Base-by-base conservation (phyloP, 1,140 invertebrate species). In the Harpegnathos saltator region DNA sequence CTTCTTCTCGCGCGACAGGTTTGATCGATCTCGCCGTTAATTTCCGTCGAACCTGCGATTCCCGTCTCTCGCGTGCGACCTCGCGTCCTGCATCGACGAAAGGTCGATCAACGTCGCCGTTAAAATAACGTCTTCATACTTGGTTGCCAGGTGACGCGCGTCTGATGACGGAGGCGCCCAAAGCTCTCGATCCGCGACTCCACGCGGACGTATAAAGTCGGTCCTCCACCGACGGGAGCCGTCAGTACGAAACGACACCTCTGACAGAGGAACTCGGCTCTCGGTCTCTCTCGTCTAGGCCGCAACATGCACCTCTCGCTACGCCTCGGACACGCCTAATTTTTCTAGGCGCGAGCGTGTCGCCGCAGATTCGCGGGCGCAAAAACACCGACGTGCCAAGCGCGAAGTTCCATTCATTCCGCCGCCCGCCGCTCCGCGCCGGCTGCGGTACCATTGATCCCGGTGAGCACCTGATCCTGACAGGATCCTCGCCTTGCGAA, bases 231-330 rank as follows among this genome's bases (percentile, higher is more conserved):
- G 84, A 86, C 84, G 82, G 81, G 81, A 86, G 84, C 87, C 87
- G 88, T 89, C 87, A 89, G 88, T 89, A 86, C 85, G 73, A 84
- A 82, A 89, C 84, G 84, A 89, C 71, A 89, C 84, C 83, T 89
- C 88, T 77, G 80, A 84, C 74, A 78, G 84, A 83, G 73, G 69
- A 81, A 75, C 74, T 84, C 85, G 85, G 26, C 59, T 88, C 82
- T 75, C 82, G 69, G 82, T 87, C 50, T 81, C 56, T 81, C 56
- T 81, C 59, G 80, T 58, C 48, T 56, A 66, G 54, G 62, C 66
- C 52, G 59, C 59, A 24, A 26, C 66, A 87, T 75, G 80, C 80
- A 65, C 11, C 44, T 77, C 15, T 44, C 29, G 29, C 15, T 61
- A 17, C 5, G 38, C 29, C 24, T 1, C 26, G 33, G n/a, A 56